These are phyloP conservation scores for Drosophila rellima DNA, from an alignment of 2,888 invertebrate species.

Conservation along the genomic window DNA sequence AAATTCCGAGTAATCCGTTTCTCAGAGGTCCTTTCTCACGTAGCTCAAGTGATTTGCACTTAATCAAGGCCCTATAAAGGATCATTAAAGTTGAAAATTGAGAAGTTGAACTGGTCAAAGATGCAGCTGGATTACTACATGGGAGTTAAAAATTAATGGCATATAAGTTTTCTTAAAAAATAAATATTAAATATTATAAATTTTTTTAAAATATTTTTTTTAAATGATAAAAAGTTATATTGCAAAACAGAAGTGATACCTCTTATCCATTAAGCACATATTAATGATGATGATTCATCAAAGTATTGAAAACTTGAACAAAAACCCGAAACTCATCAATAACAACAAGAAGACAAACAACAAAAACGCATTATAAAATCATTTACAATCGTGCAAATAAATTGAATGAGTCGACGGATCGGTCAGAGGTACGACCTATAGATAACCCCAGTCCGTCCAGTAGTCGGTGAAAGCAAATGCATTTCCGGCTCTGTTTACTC, in stretches of 20 bases:
- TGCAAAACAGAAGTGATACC: no score
- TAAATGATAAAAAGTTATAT: no score
- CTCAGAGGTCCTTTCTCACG: constrained; percentile 45
- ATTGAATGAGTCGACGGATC: constrained; percentile 34
- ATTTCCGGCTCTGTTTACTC: constrained; percentile 77
- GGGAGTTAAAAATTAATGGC: neutral
- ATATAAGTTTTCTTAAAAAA: neutral
- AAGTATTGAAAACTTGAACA: constrained; percentile 23
- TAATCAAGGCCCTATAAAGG: constrained; percentile 25
- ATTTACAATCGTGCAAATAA: constrained; percentile 51
- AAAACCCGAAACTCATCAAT: constrained; percentile 21
- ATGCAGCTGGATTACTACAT: neutral
- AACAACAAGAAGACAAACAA: constrained; percentile 11
- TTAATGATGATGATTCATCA: neutral
- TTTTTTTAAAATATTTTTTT: no score
- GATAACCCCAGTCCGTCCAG: constrained; percentile 40
- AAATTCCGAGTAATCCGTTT: constrained; percentile 56
- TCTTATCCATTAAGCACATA: no score
- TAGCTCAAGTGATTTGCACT: constrained; percentile 45
- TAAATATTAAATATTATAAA: no score
- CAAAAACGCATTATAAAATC: constrained; percentile 36
- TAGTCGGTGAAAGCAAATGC: constrained; percentile 75
- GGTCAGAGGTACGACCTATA: constrained; percentile 22
- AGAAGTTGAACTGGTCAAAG: constrained; percentile 27
- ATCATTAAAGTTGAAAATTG: constrained; percentile 30